Base-by-base conservation (phyloP, 2,888 invertebrate species). In the Ophion ellenae region DNA sequence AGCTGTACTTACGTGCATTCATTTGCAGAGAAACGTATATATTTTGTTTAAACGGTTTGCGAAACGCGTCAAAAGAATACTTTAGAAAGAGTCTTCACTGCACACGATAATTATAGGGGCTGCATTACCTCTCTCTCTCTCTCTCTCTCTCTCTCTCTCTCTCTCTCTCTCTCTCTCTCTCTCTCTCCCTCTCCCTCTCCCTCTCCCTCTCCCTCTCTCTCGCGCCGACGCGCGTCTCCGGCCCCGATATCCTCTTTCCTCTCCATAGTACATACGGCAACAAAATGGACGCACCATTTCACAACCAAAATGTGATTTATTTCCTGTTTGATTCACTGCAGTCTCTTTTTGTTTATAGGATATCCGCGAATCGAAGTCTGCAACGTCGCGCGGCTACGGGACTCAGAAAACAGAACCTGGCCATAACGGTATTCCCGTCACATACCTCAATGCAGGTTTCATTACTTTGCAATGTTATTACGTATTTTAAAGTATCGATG, bases 241-340 rank as follows among this genome's bases (percentile, higher is more conserved):
- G n/a, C n/a, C n/a, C n/a, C n/a, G n/a, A 81, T 74, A 73, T 83
- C 57, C 53, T 66, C 20, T 76, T 40, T 20, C 17, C 63, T 57
- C 36, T 53, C 9, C n/a, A 10, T 80, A 9, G 14, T 14, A 36
- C 45, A 74, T 66, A 40, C 61, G 47, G 40, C 40, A 66, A 66
- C 32, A 73, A 66, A 66, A 81, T 66, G 71, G 36, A 80, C 57
- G 63, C 53, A 14, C 66, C 66, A 73, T 81, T 81, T 59, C 24
- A 40, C n/a, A 53, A 66, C 80, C 59, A 70, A 73, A 73, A 81
- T 66, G 45, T 81, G 40, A 83, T 17, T 77, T 77, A 77, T 64
- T 63, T 77, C 83, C 32, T 66, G 6, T 78, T 57, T 24, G 57
- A 40, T 11, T 36, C 53, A 11, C 7, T 20, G 17, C 53, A 32